Evolutionary conservation across 2,113 vertebrate species (phyloP).

Genomic region (Australoheros scitulus): DNA sequence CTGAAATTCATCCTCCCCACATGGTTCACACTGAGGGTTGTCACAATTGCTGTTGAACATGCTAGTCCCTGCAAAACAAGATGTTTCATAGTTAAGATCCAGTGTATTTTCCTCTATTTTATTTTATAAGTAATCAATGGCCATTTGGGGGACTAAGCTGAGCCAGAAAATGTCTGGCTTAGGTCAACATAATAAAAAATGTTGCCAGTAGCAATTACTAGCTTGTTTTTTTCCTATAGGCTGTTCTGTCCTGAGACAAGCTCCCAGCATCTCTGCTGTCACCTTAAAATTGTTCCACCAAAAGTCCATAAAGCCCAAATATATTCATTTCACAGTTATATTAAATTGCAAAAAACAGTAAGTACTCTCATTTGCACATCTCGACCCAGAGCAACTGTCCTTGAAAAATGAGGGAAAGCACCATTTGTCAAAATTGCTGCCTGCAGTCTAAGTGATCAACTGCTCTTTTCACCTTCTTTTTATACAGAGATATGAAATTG

Average conservation of each 20-base stretch:
- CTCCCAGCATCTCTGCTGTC: background rate
- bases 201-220: background rate
- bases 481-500: background rate
- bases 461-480: background rate
- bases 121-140: background rate
- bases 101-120: background rate
- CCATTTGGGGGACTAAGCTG: background rate
- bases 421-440: background rate
- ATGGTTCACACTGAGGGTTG: slow-evolving; percentile 52
- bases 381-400: background rate
- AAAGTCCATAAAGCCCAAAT: background rate
- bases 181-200: no score
- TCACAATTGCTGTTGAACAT: background rate
- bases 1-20: slow-evolving; percentile 57
- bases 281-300: background rate
- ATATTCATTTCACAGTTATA: background rate
- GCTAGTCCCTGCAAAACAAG: slow-evolving; percentile 49
- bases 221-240: background rate
- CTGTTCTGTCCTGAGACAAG: background rate
- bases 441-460: background rate
- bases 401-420: background rate
- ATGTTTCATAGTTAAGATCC: background rate
- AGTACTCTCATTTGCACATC: background rate
- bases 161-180: background rate
- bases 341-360: background rate